phyloP scores from a whole-genome alignment of 2,888 invertebrate genomes.

The Thereva nobilitata region DNA sequence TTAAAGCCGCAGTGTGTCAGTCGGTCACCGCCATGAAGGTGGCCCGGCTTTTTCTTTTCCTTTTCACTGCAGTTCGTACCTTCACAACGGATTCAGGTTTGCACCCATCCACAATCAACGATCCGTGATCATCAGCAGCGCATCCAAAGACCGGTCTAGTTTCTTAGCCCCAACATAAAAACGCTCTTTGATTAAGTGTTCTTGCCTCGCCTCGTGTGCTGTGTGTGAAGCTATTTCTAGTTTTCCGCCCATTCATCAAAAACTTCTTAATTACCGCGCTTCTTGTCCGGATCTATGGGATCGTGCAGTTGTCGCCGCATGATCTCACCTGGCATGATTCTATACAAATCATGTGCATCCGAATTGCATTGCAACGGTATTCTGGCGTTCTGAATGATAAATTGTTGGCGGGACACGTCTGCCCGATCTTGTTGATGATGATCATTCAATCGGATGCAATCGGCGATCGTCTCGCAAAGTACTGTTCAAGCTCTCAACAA shows the following conservation, averaged over 20 bases:
- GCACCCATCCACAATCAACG: not conserved
- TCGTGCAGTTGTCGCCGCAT: too few species aligned
- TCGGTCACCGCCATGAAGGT: conserved; percentile 36
- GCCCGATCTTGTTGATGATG: conserved; percentile 4
- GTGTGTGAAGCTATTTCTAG: conserved; percentile 11
- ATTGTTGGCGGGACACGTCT: not conserved
- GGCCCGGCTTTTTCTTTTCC: conserved; percentile 36
- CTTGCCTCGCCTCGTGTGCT: not conserved
- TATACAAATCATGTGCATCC: too few species aligned
- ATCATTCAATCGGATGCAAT: not conserved
- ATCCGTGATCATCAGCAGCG: not conserved
- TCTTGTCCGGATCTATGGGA: too few species aligned
- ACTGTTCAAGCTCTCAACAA: too few species aligned
- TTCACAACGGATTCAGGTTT: not conserved
- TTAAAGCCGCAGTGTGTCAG: conserved; percentile 39
- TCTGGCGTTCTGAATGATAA: too few species aligned
- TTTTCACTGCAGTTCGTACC: conserved; percentile 34
- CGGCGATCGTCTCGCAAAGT: too few species aligned
- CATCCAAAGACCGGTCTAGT: conserved; percentile 27
- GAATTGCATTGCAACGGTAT: too few species aligned
- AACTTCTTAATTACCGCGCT: not conserved
- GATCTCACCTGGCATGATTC: too few species aligned
- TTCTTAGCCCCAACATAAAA: conserved; percentile 18
- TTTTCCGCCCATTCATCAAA: conserved; percentile 8
- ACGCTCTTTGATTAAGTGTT: conserved; percentile 7